phyloP scores from a whole-genome alignment of 2,888 invertebrate species.

The Frankliniella fusca region DNA sequence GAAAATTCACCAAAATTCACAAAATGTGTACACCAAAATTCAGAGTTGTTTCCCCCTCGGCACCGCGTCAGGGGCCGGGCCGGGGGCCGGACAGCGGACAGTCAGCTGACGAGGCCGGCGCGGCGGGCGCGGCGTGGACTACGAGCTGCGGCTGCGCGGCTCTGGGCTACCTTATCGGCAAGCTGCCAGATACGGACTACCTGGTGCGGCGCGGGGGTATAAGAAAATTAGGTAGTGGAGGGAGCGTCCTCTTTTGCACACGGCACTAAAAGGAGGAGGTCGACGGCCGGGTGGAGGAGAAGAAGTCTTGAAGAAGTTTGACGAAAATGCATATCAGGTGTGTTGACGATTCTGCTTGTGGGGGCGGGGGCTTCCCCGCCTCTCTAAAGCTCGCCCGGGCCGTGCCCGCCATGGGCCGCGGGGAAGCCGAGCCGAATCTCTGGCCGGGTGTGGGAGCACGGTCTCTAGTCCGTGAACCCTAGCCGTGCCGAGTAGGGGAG shows the following conservation, averaged over 20 bases:
- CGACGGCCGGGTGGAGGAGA: neutral
- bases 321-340: neutral
- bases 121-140: neutral
- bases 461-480: neutral
- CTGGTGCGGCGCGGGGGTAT: neutral
- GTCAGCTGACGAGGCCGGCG: neutral
- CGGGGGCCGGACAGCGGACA: neutral
- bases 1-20: too few species aligned
- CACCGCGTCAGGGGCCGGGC: neutral
- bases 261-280: slow-evolving; percentile 15
- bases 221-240: neutral
- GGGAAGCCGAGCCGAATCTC: neutral
- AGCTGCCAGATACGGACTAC: neutral
- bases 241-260: neutral
- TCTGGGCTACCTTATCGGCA: neutral
- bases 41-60: too few species aligned
- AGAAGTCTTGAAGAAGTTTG: neutral
- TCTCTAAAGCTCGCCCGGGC: neutral
- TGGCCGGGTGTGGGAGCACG: neutral
- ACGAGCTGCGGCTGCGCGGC: neutral
- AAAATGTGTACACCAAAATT: too few species aligned
- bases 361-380: neutral
- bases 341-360: neutral
- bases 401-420: neutral
- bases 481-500: neutral